Base-by-base conservation (phyloP, 2,797 vertebrate genomes). In the Alexandromys oeconomus region DNA sequence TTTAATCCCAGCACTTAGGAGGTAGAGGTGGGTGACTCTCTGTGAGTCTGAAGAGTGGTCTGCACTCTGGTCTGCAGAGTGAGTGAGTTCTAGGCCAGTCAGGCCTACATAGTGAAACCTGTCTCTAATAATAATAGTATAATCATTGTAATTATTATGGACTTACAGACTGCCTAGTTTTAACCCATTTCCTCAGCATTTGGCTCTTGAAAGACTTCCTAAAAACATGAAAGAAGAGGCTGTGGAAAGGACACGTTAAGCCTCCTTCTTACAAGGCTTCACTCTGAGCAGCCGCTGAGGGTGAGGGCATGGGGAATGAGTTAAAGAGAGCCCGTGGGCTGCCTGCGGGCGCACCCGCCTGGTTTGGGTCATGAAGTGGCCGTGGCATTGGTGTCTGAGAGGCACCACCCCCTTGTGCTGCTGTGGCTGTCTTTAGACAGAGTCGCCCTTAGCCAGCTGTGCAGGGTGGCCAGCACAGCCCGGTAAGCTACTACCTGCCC, bases 131-230 rank as follows among this genome's bases (percentile, higher is more conserved):
- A 63, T 80, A 80, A 8, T 37, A 57, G 11, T 79, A 5, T 40
- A 61, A 40, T 17, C 40, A 15, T 15, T 80, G 31, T 31, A 43
- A 61, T 40, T 27, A 80, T 37, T 91, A 79, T 65, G 91, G 79
- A 87, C 61, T 92, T 59, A 82, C 43, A 89, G 43, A 77, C 21
- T 67, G 46, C 19, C 13, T 79, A 43, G 19, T 80, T 78, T 92
- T 82, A 48, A 88, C 14, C 48, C 63, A 0, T 87, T 93, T 94
- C 59, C 87, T 91, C 89, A 91, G 31, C 59, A 54, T 43, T 74
- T 74, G 54, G 51, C 27, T 65, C 37, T 13, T 31, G 31, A 25
- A 48, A 93, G 74, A 57, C 46, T 71, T 91, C 91, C 54, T 69
- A 17, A 67, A 40, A 77, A 37, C 34, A 40, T 21, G 81, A 92